These are phyloP conservation scores for Axis porcinus DNA, from an alignment of 2,113 vertebrate species.

Conservation along the genomic window DNA sequence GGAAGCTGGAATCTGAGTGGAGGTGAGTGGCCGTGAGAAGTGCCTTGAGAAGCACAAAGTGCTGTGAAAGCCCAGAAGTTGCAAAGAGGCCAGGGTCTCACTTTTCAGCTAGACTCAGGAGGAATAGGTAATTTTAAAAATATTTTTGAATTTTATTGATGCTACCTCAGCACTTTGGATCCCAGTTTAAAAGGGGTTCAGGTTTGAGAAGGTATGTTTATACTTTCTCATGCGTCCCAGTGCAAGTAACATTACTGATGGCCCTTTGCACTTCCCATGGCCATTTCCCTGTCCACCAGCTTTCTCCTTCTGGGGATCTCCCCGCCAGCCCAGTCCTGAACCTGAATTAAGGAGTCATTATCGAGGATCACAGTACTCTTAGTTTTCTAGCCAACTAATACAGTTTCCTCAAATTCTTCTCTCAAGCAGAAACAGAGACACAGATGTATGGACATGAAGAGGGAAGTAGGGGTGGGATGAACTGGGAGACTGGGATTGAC, in stretches of 20 bases:
- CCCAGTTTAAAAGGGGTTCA: neutral
- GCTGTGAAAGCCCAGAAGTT: neutral
- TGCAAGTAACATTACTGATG: neutral
- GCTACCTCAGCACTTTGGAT: neutral
- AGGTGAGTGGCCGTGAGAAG: neutral
- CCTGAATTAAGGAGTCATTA: conserved; percentile 76
- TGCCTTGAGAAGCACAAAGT: neutral
- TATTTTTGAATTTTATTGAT: neutral
- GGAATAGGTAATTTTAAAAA: neutral
- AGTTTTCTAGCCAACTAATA: conserved; percentile 81
- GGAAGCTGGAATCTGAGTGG: neutral
- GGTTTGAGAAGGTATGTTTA: neutral
- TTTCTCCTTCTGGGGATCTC: conserved; percentile 76
- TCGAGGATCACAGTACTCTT: conserved; percentile 76
- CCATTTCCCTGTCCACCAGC: conserved; percentile 76
- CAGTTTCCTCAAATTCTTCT: conserved; percentile 78
- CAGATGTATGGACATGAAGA: neutral
- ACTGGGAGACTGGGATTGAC: neutral
- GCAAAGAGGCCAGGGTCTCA: neutral
- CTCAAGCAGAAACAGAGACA: neutral
- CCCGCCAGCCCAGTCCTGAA: conserved; percentile 81
- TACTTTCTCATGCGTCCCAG: neutral
- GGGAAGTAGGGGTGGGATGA: neutral
- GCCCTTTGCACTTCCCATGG: conserved; percentile 42
- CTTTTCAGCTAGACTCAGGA: neutral